A percentile compares a stretch with the other conserved stretches of the same genome.
Conservation (phyloP, 2,888 invertebrate species). For the Cyclophora punctaria region DNA sequence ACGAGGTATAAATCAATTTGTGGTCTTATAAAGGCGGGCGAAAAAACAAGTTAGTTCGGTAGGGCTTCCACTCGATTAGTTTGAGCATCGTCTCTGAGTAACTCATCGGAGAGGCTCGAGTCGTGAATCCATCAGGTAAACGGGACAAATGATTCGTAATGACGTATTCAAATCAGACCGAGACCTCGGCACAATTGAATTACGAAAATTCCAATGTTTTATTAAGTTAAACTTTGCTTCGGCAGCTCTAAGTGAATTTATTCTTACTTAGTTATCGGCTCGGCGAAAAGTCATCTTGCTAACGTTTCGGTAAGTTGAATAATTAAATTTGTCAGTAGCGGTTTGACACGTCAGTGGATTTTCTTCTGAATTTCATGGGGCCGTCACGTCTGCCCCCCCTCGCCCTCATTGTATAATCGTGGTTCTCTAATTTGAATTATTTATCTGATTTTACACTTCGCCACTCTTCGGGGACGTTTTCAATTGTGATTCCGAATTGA, state of each 20-base stretch:
- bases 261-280: slow-evolving; percentile 73
- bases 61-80: no score
- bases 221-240: slow-evolving; percentile 73
- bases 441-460: slow-evolving; percentile 64
- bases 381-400: slow-evolving; percentile 56
- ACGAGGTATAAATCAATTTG: no score
- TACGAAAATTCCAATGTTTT: slow-evolving; percentile 72
- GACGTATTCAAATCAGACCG: slow-evolving; percentile 66
- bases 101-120: background rate
- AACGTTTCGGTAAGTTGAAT: slow-evolving; percentile 74
- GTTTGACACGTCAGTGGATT: slow-evolving; percentile 69
- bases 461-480: slow-evolving; percentile 31
- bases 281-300: slow-evolving; percentile 70
- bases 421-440: slow-evolving; percentile 70
- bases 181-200: slow-evolving; percentile 62
- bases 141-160: slow-evolving; percentile 55
- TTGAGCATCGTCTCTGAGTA: no score
- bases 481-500: slow-evolving; percentile 16
- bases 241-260: slow-evolving; percentile 72
- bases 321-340: slow-evolving; percentile 72
- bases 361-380: slow-evolving; percentile 60
- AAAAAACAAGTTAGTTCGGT: no score
- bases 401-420: slow-evolving; percentile 58
- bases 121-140: slow-evolving; percentile 13
- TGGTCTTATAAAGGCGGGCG: no score